phyloP scores from a whole-genome alignment of 1,140 invertebrate species.

The Brachionus asplanchnoidis region DNA sequence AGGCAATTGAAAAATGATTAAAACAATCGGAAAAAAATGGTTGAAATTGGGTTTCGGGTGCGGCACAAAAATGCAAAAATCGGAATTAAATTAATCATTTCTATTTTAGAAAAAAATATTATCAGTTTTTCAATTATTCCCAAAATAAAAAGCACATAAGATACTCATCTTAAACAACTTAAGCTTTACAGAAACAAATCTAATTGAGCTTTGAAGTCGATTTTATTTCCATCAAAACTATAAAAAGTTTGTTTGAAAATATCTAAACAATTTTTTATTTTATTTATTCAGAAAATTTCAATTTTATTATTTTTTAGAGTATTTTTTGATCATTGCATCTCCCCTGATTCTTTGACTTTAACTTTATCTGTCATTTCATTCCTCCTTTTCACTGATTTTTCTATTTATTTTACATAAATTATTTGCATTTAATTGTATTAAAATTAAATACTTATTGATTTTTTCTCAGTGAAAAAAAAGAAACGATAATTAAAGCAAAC shows the following conservation, averaged over 20 bases:
- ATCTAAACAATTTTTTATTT: not conserved
- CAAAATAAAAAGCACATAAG: not conserved
- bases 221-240: not conserved
- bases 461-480: not conserved
- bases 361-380: not conserved
- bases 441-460: conserved; percentile 38
- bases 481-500: not conserved
- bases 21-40: not conserved
- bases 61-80: not conserved
- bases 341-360: not conserved
- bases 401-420: conserved; percentile 13
- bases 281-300: not conserved
- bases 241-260: not conserved
- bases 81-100: not conserved
- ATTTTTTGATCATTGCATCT: not conserved
- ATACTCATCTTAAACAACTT: not conserved
- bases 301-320: not conserved
- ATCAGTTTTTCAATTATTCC: conserved; percentile 1
- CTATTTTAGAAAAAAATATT: not conserved
- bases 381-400: conserved; percentile 16
- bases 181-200: not conserved
- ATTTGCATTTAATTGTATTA: conserved; percentile 24
- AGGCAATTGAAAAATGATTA: not conserved
- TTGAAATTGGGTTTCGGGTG: not conserved
- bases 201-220: not conserved